Evolutionary conservation across 2,797 vertebrate genomes (phyloP), one percentile per base, ranked within the genome.

Genomic region (Alcedo atthis): DNA sequence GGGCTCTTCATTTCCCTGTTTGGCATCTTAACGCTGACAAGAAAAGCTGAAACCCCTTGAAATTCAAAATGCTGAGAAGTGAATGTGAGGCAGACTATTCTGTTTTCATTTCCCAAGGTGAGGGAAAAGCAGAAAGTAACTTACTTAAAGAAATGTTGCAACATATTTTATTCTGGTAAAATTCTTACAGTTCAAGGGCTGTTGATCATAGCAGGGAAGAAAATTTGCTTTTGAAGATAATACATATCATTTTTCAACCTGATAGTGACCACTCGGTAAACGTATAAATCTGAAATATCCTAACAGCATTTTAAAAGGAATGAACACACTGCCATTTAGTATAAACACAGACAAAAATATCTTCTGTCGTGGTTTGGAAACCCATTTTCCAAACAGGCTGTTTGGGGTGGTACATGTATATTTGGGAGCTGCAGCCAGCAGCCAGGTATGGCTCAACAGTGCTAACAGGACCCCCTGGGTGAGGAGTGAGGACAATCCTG

Each of bases 171-270:
- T 93, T 74, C 89, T 79, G 74, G 87, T 93, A 69, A 73, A 94
- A 95, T 91, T 91, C 89, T 84, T 90, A 84, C 89, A 91, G 84
- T 96, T 96, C 92, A 92, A 95, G 91, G 93, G 95, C 93, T 95
- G 92, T 96, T 94, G 93, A 96, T 96, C 95, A 95, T 91, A 81
- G 57, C 4, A 13, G 91, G 95, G 85, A 92, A 95, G 94, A 87
- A 94, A 94, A 96, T 96, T 95, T 96, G 92, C 92, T 96, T 96
- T 95, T 94, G 94, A 84, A 95, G 93, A 96, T 95, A 94, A 96
- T 91, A 91, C 92, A 76, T 67, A 78, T n/a, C 87, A 96, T 96
- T 95, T 96, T 95, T 96, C 95, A 96, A 88, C 87, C 85, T 96
- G 92, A 96, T 94, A 95, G 93, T 93, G 93, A 96, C 95, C 94